phyloP scores from a whole-genome alignment of 2,797 vertebrate species.

The Epinephelus awoara region DNA sequence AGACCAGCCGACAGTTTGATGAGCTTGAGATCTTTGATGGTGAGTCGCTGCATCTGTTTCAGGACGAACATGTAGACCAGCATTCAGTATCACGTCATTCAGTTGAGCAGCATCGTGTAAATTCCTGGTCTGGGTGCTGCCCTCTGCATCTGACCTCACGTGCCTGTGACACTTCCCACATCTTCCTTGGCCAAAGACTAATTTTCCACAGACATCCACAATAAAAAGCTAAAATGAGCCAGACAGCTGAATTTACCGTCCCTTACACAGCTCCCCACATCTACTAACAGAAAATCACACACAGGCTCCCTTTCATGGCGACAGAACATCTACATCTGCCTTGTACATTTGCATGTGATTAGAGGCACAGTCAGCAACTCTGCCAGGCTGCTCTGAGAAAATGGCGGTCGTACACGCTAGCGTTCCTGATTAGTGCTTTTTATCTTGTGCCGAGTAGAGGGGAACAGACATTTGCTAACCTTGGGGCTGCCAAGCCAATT shows the following conservation, averaged over 20 bases:
- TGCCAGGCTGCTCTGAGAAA: conserved; percentile 63
- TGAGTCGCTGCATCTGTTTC: conserved; percentile 70
- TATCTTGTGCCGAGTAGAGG: conserved; percentile 52
- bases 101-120: background rate
- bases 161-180: background rate
- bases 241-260: conserved; percentile 29
- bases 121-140: background rate
- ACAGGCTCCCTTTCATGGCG: conserved; percentile 42
- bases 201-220: conserved; percentile 46
- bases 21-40: conserved; percentile 98
- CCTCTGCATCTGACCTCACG: background rate
- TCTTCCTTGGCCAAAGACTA: background rate
- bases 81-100: too few relatives aligned
- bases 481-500: conserved; percentile 58
- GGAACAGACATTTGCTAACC: conserved; percentile 61
- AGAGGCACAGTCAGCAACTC: conserved; percentile 72
- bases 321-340: conserved; percentile 60
- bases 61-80: too few relatives aligned
- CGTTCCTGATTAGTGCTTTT: conserved; percentile 77
- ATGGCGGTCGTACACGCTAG: conserved; percentile 48
- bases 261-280: conserved; percentile 33
- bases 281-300: conserved; percentile 43
- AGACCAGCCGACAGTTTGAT: conserved; percentile 96
- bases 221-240: conserved; percentile 41
- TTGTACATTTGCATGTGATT: conserved; percentile 78